Evolutionary conservation across 2,113 vertebrate species (phyloP).

Genomic region (Mastomys natalensis): DNA sequence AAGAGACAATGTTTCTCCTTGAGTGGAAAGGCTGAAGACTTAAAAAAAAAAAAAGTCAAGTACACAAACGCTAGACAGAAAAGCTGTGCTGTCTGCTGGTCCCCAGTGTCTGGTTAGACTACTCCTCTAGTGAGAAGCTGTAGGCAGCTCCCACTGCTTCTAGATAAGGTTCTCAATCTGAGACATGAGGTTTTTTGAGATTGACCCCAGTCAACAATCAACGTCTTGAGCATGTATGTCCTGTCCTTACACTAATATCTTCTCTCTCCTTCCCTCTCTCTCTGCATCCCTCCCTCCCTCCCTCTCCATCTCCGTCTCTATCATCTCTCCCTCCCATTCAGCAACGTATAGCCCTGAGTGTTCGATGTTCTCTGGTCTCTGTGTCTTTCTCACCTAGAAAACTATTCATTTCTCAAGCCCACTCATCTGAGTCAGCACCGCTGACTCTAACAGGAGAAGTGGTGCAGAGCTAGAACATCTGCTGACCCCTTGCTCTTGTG

Average conservation of each 20-base stretch:
- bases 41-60: background rate
- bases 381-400: background rate
- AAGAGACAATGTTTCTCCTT: background rate
- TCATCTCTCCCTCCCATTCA: background rate
- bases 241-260: background rate
- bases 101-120: background rate
- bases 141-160: background rate
- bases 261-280: too few species aligned
- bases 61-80: background rate
- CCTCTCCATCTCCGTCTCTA: background rate
- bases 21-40: background rate
- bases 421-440: background rate
- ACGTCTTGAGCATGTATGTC: background rate
- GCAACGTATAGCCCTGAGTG: background rate
- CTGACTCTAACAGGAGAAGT: background rate
- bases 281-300: too few species aligned
- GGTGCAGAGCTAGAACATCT: background rate
- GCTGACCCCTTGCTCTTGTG: background rate
- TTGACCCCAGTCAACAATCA: background rate
- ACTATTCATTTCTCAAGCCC: background rate
- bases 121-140: background rate
- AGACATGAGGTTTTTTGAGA: background rate
- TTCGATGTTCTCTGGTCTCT: background rate
- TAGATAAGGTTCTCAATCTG: background rate
- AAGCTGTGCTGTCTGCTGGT: background rate